Evolutionary conservation across 1,140 invertebrate genomes (phyloP).

Genomic region (Apis cerana): DNA sequence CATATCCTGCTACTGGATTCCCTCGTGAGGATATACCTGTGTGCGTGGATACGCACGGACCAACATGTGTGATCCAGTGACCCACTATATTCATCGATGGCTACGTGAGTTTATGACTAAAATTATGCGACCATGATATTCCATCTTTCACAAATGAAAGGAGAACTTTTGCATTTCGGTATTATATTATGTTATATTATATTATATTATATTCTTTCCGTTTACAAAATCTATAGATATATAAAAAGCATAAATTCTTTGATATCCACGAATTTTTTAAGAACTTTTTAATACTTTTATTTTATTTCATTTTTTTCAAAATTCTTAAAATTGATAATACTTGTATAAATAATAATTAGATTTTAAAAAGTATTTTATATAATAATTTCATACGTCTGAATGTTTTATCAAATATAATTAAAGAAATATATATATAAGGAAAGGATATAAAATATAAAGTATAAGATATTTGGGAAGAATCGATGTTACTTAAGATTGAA

Average conservation of each 20-base stretch:
- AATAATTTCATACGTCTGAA: no score
- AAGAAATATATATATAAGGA: no score
- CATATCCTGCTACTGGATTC: conserved; percentile 58
- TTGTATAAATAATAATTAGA: no score
- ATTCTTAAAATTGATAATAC: not conserved
- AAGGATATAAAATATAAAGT: no score
- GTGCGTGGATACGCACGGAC: conserved; percentile 23
- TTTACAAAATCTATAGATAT: no score
- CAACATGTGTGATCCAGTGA: conserved; percentile 67
- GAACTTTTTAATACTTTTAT: not conserved
- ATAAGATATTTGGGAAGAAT: not conserved
- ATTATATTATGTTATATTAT: no score
- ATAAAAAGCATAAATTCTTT: not conserved
- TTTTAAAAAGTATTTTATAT: no score
- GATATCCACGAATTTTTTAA: not conserved
- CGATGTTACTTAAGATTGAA: conserved; percentile 3
- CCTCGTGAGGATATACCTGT: conserved; percentile 31
- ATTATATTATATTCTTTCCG: no score
- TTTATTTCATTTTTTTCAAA: not conserved
- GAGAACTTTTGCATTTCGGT: not conserved
- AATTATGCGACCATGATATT: conserved; percentile 28
- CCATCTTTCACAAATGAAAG: not conserved
- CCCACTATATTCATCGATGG: conserved; percentile 55
- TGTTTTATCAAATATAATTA: no score
- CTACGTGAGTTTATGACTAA: conserved; percentile 39